Conservation (phyloP, 2,888 invertebrate genomes). For the Drosophila pegasa region DNA sequence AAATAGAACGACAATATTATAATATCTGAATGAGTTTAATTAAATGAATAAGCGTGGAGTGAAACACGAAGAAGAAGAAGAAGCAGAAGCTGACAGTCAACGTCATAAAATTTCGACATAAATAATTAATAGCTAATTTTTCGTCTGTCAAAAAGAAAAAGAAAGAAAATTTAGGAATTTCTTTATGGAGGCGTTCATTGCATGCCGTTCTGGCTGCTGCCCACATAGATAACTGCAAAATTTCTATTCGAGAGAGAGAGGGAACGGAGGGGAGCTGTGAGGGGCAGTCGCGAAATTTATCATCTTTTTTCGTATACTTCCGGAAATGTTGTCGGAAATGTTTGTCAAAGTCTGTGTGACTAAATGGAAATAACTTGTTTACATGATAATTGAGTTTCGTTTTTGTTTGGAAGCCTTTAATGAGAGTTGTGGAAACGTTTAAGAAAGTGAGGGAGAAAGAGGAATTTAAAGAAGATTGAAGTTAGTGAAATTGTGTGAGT, state of each 20-base stretch:
- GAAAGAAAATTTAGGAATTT: conserved; percentile 26
- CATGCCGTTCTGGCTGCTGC: conserved; percentile 1
- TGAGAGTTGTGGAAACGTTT: background rate
- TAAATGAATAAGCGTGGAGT: too few species aligned
- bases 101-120: conserved; percentile 29
- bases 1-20: conserved; percentile 5
- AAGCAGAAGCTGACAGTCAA: conserved; percentile 1
- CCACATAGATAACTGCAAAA: conserved; percentile 20
- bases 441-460: background rate
- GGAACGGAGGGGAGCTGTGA: background rate
- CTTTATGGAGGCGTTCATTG: conserved; percentile 34
- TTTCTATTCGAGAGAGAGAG: background rate
- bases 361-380: conserved; percentile 30
- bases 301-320: conserved; percentile 25
- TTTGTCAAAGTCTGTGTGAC: conserved; percentile 21
- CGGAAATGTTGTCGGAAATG: conserved; percentile 34
- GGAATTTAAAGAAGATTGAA: background rate
- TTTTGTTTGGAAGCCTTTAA: background rate
- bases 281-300: conserved; percentile 18
- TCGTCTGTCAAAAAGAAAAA: conserved; percentile 5
- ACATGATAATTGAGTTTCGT: conserved; percentile 4
- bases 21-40: conserved; percentile 8
- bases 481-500: background rate
- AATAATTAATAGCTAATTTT: conserved; percentile 28
- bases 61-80: background rate